Percentiles rank a stretch among this genome's conserved stretches.
These are phyloP conservation scores for Gymnosoma rotundatum DNA, from an alignment of 2,888 invertebrate species.

Conservation along the genomic window DNA sequence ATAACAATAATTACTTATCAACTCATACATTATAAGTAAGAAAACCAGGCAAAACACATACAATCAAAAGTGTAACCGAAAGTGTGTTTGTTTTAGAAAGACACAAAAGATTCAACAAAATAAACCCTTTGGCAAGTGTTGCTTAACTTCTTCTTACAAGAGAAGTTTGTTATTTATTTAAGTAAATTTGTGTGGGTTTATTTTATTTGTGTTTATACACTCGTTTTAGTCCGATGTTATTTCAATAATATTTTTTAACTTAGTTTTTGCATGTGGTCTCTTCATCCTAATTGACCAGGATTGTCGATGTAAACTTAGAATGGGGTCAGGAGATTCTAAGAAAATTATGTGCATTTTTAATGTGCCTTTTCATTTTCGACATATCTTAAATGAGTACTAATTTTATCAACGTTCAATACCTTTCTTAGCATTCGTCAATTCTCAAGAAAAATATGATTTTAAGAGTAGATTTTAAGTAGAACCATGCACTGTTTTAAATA, in stretches of 20 bases:
- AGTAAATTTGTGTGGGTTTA: not conserved
- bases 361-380: no score
- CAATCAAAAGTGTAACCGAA: not conserved
- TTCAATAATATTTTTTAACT: not conserved
- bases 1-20: not conserved
- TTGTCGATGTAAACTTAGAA: no score
- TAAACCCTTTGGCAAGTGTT: constrained; percentile 44
- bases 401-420: no score
- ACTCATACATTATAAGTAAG: not conserved
- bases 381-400: no score
- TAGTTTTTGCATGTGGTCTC: constrained; percentile 34
- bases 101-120: constrained; percentile 22
- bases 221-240: constrained; percentile 7
- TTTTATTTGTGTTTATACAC: constrained; percentile 3
- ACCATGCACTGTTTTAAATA: no score
- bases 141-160: constrained; percentile 17
- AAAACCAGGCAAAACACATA: not conserved
- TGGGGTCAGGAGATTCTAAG: no score
- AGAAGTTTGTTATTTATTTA: not conserved
- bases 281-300: not conserved
- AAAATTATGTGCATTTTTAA: no score
- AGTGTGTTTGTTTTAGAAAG: not conserved
- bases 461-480: no score
- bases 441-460: no score
- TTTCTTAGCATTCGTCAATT: no score